phyloP scores from a whole-genome alignment of 2,888 invertebrate species.

The Argynnis bischoffii region DNA sequence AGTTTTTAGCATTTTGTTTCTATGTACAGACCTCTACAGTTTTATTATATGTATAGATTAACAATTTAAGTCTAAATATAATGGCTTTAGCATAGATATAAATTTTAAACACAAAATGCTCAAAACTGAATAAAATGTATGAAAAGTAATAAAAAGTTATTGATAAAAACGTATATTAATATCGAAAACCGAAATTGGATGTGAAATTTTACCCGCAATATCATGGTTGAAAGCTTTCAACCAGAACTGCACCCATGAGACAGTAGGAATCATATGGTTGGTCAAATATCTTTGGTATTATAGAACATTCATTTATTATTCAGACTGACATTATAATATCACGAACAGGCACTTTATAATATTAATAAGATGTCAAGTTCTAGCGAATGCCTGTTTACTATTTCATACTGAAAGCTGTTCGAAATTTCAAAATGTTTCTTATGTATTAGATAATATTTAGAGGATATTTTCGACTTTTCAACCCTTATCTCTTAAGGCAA shows the following conservation, averaged over 20 bases:
- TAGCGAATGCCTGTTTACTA: not conserved
- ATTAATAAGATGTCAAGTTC: not conserved
- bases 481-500: no score
- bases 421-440: no score
- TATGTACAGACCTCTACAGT: no score
- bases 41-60: no score
- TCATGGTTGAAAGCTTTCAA: constrained; percentile 25
- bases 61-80: no score
- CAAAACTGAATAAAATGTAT: not conserved
- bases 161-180: not conserved
- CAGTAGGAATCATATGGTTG: constrained; percentile 22
- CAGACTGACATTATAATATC: not conserved
- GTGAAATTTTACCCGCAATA: constrained; percentile 26
- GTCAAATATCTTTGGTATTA: constrained; percentile 20
- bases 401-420: no score
- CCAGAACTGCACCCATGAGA: constrained; percentile 26
- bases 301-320: constrained; percentile 5
- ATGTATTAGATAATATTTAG: no score
- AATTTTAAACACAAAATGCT: no score
- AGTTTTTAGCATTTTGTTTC: no score
- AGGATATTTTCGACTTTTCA: no score
- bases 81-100: no score
- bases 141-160: not conserved
- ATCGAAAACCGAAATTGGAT: constrained; percentile 6
- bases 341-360: not conserved